These are phyloP conservation scores for Ptychobarbus kaznakovi DNA, from an alignment of 2,797 vertebrate species.

Conservation along the genomic window DNA sequence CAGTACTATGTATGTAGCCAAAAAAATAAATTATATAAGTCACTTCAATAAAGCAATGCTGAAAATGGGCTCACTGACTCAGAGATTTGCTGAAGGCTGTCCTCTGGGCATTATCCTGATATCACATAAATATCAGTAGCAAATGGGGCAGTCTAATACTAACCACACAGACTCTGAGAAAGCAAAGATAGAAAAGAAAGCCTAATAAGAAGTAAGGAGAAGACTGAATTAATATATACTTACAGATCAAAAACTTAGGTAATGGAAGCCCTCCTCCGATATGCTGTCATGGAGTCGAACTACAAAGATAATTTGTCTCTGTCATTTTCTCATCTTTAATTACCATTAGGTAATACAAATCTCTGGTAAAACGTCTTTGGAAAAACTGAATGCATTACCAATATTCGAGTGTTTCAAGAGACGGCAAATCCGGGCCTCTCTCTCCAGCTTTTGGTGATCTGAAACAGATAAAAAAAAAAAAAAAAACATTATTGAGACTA, in stretches of 20 bases:
- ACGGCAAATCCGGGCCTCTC: constrained; percentile 95
- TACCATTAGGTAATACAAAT: not conserved
- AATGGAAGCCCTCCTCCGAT: constrained; percentile 98
- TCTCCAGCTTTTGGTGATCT: constrained; percentile 98
- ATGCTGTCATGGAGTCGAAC: constrained; percentile 99
- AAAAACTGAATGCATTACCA: constrained; percentile 76
- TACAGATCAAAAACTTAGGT: constrained; percentile 98
- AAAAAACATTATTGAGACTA: not conserved
- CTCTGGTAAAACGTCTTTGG: not conserved
- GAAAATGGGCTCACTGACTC: constrained; percentile 30
- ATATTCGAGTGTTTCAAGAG: constrained; percentile 96
- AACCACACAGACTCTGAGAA: constrained; percentile 65
- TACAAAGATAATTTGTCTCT: constrained; percentile 64
- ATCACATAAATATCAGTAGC: constrained; percentile 44
- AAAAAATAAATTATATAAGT: not conserved
- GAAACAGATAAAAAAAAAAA: constrained; percentile 49
- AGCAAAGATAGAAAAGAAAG: constrained; percentile 41
- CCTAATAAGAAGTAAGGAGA: not conserved
- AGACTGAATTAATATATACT: constrained; percentile 72
- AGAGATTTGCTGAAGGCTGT: constrained; percentile 19
- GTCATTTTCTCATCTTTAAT: constrained; percentile 36
- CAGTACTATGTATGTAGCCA: no score
- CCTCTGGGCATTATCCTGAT: constrained; percentile 39
- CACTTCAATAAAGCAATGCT: not conserved
- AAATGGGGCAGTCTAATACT: constrained; percentile 39